Evolutionary conservation across 2,797 vertebrate genomes (phyloP).

Genomic region (Pseudochirops cupreus): DNA sequence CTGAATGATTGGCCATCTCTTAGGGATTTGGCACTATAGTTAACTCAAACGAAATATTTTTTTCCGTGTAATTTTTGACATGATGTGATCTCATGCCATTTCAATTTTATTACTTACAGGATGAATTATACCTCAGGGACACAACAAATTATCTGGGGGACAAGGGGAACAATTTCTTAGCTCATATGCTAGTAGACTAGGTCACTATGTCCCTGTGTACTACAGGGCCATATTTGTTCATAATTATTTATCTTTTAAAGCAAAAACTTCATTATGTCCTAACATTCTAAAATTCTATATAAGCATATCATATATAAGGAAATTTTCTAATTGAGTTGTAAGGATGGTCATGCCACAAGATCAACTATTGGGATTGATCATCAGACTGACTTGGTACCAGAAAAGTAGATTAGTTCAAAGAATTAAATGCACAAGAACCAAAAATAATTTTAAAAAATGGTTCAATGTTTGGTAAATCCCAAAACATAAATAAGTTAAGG

Average conservation of each 20-base stretch:
- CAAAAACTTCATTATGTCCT: neutral
- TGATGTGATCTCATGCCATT: neutral
- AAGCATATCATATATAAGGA: neutral
- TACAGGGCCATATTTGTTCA: neutral
- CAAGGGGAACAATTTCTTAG: neutral
- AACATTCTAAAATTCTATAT: neutral
- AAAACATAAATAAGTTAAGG: neutral
- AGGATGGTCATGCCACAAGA: neutral
- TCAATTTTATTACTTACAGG: neutral
- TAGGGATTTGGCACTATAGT: neutral
- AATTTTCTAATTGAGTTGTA: neutral
- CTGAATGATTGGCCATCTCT: neutral
- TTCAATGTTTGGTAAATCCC: neutral
- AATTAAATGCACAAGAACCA: neutral
- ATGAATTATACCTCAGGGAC: slow-evolving; percentile 13
- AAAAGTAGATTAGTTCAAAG: neutral
- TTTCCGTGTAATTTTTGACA: neutral
- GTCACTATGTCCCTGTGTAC: neutral
- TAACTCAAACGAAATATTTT: neutral
- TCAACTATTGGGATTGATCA: neutral
- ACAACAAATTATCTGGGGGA: neutral
- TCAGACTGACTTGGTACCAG: neutral
- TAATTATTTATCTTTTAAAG: neutral
- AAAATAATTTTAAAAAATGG: neutral
- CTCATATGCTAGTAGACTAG: neutral